These are phyloP conservation scores for Ichneumoninae sp. DNA, from an alignment of 2,888 invertebrate species.

Conservation along the genomic window DNA sequence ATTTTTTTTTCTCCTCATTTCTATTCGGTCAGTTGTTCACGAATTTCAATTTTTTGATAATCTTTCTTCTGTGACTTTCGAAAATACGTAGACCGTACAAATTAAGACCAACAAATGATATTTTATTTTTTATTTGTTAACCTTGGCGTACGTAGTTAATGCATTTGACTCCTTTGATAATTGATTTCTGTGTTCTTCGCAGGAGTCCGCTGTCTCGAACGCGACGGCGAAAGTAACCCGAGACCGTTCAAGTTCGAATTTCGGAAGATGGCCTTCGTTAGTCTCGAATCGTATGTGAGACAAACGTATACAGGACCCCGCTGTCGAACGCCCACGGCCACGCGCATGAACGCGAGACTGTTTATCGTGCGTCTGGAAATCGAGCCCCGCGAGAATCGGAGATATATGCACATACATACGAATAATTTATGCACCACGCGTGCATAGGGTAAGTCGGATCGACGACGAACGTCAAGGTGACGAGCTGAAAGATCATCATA, in stretches of 20 bases:
- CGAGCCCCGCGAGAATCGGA: conserved; percentile 45
- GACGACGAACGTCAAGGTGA: background rate
- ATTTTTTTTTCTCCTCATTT: no score
- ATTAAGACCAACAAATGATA: no score
- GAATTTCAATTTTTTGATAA: no score
- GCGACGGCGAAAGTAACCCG: conserved; percentile 51
- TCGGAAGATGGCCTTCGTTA: conserved; percentile 61
- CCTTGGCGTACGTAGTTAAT: background rate
- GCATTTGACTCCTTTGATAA: background rate
- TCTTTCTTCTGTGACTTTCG: no score
- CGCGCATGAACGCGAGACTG: conserved; percentile 55
- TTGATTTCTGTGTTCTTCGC: background rate
- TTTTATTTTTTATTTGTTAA: background rate
- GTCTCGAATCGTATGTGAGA: conserved; percentile 46
- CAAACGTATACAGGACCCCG: background rate
- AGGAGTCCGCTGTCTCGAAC: conserved; percentile 2
- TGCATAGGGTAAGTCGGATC: background rate
- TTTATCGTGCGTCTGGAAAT: conserved; percentile 59
- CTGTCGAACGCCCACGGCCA: conserved; percentile 54
- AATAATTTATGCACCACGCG: background rate
- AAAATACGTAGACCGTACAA: no score
- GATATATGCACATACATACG: background rate
- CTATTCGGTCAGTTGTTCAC: no score
- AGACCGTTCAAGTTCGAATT: conserved; percentile 64
- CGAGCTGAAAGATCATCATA: background rate